phyloP scores from a whole-genome alignment of 2,113 vertebrate species.

The Eptesicus fuscus region DNA sequence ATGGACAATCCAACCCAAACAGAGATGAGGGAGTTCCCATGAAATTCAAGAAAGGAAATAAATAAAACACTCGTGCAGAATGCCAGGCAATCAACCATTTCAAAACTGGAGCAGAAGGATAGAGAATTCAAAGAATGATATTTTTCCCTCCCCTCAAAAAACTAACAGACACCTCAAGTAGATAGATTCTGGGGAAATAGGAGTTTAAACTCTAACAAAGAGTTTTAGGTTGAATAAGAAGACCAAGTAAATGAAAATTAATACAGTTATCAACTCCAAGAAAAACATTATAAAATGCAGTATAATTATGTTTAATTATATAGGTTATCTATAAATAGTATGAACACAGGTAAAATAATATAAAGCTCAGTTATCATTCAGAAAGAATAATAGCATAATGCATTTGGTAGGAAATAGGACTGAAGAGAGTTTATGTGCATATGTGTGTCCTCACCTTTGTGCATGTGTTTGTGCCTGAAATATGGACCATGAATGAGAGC shows the following conservation, averaged over 20 bases:
- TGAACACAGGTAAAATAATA: neutral
- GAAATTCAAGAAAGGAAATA: neutral
- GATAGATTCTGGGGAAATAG: neutral
- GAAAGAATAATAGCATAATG: neutral
- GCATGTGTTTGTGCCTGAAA: neutral
- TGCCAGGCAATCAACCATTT: neutral
- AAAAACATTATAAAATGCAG: neutral
- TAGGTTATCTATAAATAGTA: neutral
- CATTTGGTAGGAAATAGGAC: neutral
- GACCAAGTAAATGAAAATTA: neutral
- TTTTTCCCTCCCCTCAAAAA: too few species aligned
- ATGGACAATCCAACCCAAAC: neutral
- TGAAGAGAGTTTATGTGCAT: neutral
- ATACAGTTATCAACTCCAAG: neutral
- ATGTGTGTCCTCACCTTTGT: neutral
- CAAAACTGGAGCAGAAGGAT: neutral
- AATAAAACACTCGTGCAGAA: neutral
- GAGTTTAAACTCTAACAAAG: neutral
- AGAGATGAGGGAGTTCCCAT: neutral
- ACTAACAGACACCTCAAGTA: neutral
- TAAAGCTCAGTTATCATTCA: neutral
- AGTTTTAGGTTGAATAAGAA: neutral
- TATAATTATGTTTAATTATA: neutral
- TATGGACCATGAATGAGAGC: neutral
- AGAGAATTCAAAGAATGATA: neutral